Percentiles rank a stretch among this genome's conserved stretches.
phyloP scores from a whole-genome alignment of 2,113 vertebrate species.

The Carettochelys insculpta region DNA sequence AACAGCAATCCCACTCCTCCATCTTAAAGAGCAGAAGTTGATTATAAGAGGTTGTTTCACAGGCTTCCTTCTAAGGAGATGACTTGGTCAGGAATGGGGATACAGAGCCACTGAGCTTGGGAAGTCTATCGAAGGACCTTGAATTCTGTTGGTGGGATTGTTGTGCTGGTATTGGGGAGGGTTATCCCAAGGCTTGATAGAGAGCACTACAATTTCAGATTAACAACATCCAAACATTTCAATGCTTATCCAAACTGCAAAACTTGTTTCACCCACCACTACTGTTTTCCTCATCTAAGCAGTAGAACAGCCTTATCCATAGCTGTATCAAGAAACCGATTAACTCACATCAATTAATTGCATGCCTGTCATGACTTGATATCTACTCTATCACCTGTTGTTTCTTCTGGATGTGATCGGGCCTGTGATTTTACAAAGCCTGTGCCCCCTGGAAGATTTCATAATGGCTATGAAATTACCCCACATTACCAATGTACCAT shows the following conservation, averaged over 20 bases:
- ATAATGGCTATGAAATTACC: not conserved
- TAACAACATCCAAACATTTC: not conserved
- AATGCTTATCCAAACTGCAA: not conserved
- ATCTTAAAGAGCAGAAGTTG: not conserved
- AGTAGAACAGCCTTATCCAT: not conserved
- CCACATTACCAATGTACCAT: not conserved
- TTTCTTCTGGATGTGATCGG: not conserved
- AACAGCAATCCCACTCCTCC: conserved; percentile 12
- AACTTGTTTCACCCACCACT: not conserved
- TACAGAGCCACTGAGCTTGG: not conserved
- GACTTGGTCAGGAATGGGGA: not conserved
- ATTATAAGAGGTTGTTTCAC: not conserved
- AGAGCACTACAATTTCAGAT: not conserved
- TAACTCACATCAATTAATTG: not conserved
- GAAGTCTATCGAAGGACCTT: not conserved
- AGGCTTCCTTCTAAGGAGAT: not conserved
- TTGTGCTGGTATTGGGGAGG: not conserved
- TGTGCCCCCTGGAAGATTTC: not conserved
- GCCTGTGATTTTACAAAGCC: fast-evolving
- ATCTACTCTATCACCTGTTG: fast-evolving
- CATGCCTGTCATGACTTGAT: fast-evolving
- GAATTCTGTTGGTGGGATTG: not conserved
- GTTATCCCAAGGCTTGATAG: not conserved
- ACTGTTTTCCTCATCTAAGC: not conserved
- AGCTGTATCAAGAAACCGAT: not conserved